Base-by-base conservation (phyloP, 2,113 vertebrate genomes). In the Xiphophorus couchianus region DNA sequence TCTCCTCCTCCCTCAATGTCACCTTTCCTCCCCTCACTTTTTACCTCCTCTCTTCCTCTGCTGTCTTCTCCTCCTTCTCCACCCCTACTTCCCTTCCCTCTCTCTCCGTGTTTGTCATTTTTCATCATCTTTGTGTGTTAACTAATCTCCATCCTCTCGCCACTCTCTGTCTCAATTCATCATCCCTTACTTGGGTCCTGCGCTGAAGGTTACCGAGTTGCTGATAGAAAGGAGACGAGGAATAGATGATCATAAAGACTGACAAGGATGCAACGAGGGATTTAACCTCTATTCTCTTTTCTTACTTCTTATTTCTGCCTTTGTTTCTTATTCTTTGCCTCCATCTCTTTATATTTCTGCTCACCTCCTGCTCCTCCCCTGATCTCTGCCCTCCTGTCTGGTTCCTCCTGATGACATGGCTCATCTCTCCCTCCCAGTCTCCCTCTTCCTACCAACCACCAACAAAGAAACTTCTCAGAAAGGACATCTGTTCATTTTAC, bases 161-260 rank as follows among this genome's bases (percentile, higher is more conserved):
- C 88, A 85, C 85, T 91, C 93, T 90, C 88, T 82, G 73, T 91
- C 91, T 90, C 93, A 83, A 94, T 95, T 94, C 93, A 94, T 95
- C 94, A 94, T 92, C 86, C 89, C 88, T n/a, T 62, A 80, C 86
- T 84, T 85, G 78, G 89, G 92, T 91, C 86, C 88, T 74, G 87
- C 78, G 87, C 86, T 94, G 91, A 94, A 94, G 91, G 92, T 93
- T 93, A 90, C 85, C 12, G 61, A 82, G 86, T 81, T 25, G 76
- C 78, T 80, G 71, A 90, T 90, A 77, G 91, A 91, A 88, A 92
- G 86, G 81, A 86, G 86, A 86, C 51, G 77, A 78, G 78, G 69
- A 84, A 62, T 17, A 85, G 89, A 88, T 60, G 89, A 88, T 92
- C 88, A 91, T 89, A 86, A 82, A 82, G 84, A 90, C 82, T 79